Base-by-base conservation (phyloP, 2,888 invertebrate genomes). In the Vanessa cardui region DNA sequence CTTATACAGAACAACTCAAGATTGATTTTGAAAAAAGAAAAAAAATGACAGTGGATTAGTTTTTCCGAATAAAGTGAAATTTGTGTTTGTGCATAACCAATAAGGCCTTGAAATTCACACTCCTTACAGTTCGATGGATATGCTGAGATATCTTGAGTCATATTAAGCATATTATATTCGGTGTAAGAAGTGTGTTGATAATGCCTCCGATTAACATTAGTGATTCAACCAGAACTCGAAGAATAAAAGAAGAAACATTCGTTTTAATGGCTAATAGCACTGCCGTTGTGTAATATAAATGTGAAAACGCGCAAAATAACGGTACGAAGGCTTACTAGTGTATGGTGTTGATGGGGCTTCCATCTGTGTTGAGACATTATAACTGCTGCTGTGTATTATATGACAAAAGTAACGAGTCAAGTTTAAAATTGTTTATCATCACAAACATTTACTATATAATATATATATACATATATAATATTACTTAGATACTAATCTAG, bases 331-430 rank as follows among this genome's bases (percentile, higher is more conserved):
- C 20, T 44, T 58, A 31, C 33, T 20, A 21, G 47, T 49, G 20
- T 31, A 64, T 15, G 44, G 18, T 60, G 56, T 63, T 58, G 65
- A 65, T 62, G 70, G 64, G 70, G 70, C 64, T 70, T 70, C 70
- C 67, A 58, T 64, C 61, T 33, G 59, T 69, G 54, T 47, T 16
- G 6, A 33, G 50, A 52, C 47, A 26, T 58, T 50, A 39, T 12
- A 18, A 47, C 31, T 44, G 18, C 31, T 44, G 18, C 39, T 8
- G 18, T 45, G 45, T 58, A 58, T 56, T 66, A 18, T 49, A 58
- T 31, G 12, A 31, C 7, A n/a, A 49, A 26, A 52, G 18, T 12
- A 9, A 33, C 6, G 16, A 15, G 12, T n/a, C 16, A 39, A 58
- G 33, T 21, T 58, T 58, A 31, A 39, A 64, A 39, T 44, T 64